phyloP scores from a whole-genome alignment of 2,113 vertebrate genomes.

The Melanerpes formicivorus region DNA sequence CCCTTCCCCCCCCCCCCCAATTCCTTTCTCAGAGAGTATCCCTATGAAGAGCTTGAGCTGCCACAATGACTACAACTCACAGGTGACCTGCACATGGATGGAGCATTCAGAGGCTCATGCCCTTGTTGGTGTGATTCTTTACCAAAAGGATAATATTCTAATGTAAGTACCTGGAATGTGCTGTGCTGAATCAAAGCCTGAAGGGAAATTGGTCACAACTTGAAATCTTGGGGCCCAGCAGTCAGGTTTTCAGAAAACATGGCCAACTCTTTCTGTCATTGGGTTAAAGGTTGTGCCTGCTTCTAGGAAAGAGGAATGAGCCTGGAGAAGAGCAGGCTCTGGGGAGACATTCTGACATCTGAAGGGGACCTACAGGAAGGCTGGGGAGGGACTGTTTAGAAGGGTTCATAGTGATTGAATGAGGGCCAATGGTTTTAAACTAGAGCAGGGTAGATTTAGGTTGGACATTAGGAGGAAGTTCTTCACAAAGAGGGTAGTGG shows the following conservation, averaged over 20 bases:
- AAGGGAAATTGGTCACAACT: background rate
- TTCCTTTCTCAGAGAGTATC: conserved; percentile 59
- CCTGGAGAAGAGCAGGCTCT: too few species aligned
- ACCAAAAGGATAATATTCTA: background rate
- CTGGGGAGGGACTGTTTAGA: too few species aligned
- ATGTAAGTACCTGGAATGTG: conserved; percentile 54
- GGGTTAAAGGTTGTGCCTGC: background rate
- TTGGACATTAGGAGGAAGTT: too few species aligned
- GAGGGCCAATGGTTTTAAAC: too few species aligned
- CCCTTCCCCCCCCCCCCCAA: background rate
- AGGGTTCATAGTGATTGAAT: too few species aligned
- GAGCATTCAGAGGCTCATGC: background rate
- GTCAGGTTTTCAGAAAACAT: background rate
- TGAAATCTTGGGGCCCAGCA: background rate
- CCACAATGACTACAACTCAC: conserved; percentile 75
- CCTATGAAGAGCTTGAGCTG: conserved; percentile 76
- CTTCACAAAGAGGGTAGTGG: too few species aligned
- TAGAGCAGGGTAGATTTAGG: too few species aligned
- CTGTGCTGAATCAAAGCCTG: background rate
- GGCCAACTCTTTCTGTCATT: background rate
- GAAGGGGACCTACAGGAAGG: too few species aligned
- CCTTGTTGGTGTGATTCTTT: conserved; percentile 68
- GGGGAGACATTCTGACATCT: too few species aligned
- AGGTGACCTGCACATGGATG: conserved; percentile 75
- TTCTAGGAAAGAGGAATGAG: background rate